Evolutionary conservation across 2,113 vertebrate genomes (phyloP).

Genomic region (Silurus asotus): DNA sequence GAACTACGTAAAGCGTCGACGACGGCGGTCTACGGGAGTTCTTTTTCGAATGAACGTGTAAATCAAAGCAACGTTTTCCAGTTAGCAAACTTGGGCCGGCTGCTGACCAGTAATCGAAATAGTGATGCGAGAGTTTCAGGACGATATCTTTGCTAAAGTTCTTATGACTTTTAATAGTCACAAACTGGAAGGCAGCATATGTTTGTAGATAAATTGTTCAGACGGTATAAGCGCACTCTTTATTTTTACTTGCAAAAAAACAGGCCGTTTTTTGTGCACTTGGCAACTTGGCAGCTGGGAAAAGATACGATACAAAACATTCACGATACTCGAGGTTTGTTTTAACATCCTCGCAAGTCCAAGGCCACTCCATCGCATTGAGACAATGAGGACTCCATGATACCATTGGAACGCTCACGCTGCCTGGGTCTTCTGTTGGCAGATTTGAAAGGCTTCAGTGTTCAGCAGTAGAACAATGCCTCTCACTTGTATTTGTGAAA

Average conservation of each 20-base stretch:
- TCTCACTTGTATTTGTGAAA: slow-evolving; percentile 11
- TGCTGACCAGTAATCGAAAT: neutral
- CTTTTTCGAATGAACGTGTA: neutral
- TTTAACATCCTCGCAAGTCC: slow-evolving; percentile 26
- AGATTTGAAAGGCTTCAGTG: neutral
- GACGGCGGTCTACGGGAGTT: neutral
- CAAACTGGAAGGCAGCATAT: neutral
- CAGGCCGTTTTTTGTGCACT: neutral
- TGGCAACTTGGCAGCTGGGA: slow-evolving; percentile 5
- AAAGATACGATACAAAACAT: slow-evolving; percentile 11
- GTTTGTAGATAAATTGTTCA: neutral
- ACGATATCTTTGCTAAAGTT: neutral
- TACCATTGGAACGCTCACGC: slow-evolving; percentile 28
- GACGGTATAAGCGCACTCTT: neutral
- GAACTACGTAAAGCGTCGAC: slow-evolving; percentile 3
- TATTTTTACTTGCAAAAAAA: neutral
- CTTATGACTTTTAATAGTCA: too few relatives aligned
- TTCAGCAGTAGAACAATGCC: slow-evolving; percentile 7
- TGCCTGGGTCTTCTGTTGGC: slow-evolving; percentile 5
- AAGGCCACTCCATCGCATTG: slow-evolving; percentile 45
- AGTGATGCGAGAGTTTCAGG: neutral
- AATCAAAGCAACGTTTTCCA: neutral
- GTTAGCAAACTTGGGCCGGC: neutral
- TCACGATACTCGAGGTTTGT: slow-evolving; percentile 34
- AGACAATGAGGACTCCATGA: slow-evolving; percentile 41